Conservation (phyloP, 2,888 invertebrate species). For the Erynnis tages region DNA sequence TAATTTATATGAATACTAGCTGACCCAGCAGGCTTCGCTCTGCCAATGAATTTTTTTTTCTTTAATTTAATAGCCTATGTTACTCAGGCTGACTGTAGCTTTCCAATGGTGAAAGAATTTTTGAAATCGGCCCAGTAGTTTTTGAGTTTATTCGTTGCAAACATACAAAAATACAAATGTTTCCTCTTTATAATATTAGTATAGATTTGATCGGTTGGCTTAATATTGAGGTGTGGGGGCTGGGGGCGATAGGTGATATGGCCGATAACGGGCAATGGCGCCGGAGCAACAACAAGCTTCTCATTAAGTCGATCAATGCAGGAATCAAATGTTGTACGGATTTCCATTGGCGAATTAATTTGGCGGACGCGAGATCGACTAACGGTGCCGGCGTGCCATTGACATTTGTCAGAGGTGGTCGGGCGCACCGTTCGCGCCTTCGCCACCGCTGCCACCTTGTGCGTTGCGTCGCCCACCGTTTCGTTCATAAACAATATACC, state of each 20-base stretch:
- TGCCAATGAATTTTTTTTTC: too few relatives aligned
- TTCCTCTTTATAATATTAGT: too few relatives aligned
- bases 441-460: slow-evolving; percentile 29
- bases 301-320: slow-evolving; percentile 71
- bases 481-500: slow-evolving; percentile 1
- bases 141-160: too few relatives aligned
- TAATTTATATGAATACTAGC: slow-evolving; percentile 45
- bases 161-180: too few relatives aligned
- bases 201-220: slow-evolving; percentile 45
- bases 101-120: too few relatives aligned
- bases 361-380: slow-evolving; percentile 75
- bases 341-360: slow-evolving; percentile 77
- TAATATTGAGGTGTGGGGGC: slow-evolving; percentile 44
- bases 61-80: too few relatives aligned
- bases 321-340: slow-evolving; percentile 68
- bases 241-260: slow-evolving; percentile 55
- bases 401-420: slow-evolving; percentile 74
- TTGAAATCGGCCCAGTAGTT: too few relatives aligned
- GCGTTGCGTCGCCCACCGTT: slow-evolving; percentile 29
- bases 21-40: too few relatives aligned
- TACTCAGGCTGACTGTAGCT: too few relatives aligned
- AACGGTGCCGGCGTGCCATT: slow-evolving; percentile 78
- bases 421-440: slow-evolving; percentile 42
- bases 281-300: slow-evolving; percentile 62
- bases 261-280: slow-evolving; percentile 61